phyloP scores from a whole-genome alignment of 1,140 invertebrate species.

The Papilio polyxenes region DNA sequence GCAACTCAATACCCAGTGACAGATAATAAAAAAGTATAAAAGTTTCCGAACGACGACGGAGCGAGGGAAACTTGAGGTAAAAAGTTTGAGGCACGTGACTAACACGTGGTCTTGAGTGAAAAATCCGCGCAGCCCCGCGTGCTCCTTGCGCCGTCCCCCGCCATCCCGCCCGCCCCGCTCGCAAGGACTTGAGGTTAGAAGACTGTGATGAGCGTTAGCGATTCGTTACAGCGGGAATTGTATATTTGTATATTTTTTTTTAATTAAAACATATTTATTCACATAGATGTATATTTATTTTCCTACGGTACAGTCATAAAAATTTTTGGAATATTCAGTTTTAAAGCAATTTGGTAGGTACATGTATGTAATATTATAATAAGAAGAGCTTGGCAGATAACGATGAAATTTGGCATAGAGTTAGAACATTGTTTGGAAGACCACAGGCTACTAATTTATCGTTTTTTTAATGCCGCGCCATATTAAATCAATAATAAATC shows the following conservation, averaged over 20 bases:
- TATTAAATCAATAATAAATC: no score
- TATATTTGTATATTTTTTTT: not conserved
- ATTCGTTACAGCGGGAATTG: not conserved
- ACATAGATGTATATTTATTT: no score
- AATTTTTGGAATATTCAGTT: no score
- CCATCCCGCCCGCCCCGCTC: slow-evolving; percentile 39
- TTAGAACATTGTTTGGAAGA: no score
- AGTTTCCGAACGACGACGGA: slow-evolving; percentile 26
- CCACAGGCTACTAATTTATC: no score
- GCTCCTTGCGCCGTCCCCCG: slow-evolving; percentile 48
- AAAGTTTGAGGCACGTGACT: slow-evolving; percentile 65
- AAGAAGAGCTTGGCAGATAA: no score
- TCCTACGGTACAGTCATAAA: no score
- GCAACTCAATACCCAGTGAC: not conserved
- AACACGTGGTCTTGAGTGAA: slow-evolving; percentile 76
- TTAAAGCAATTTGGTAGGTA: no score
- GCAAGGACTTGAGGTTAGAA: slow-evolving; percentile 38
- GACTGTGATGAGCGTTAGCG: slow-evolving; percentile 21
- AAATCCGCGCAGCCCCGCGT: slow-evolving; percentile 69
- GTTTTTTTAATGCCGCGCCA: no score
- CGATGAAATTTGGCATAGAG: no score
- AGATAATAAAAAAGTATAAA: slow-evolving; percentile 38
- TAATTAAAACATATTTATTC: no score
- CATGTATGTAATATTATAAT: no score
- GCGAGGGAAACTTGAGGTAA: slow-evolving; percentile 59